A percentile compares a stretch with the other conserved stretches of the same genome.
Evolutionary conservation across 2,797 vertebrate genomes (phyloP).

Genomic region (Linurgus olivaceus): DNA sequence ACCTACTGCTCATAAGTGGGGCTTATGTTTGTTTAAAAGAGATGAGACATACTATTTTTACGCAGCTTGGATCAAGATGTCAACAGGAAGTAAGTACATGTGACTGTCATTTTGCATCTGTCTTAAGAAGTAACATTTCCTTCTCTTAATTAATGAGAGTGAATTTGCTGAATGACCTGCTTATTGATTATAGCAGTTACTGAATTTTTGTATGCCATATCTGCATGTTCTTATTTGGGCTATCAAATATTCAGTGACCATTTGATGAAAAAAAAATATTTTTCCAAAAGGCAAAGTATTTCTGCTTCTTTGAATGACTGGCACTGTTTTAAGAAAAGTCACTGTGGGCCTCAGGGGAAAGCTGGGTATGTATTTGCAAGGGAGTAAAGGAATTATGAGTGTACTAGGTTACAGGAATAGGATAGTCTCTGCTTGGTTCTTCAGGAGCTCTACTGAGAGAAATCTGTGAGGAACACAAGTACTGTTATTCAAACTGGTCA

Average conservation of each 20-base stretch:
- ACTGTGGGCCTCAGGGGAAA: background rate
- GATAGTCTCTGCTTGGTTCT: background rate
- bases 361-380: slow-evolving; percentile 10
- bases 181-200: slow-evolving; percentile 68
- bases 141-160: slow-evolving; percentile 57
- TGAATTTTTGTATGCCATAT: slow-evolving; percentile 69
- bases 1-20: background rate
- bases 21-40: slow-evolving; percentile 30
- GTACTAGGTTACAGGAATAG: background rate
- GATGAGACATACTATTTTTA: slow-evolving; percentile 1
- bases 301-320: slow-evolving; percentile 41
- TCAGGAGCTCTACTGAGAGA: background rate
- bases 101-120: slow-evolving; percentile 15
- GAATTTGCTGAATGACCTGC: slow-evolving; percentile 45
- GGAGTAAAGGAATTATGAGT: background rate
- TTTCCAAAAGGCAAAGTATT: slow-evolving; percentile 38
- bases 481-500: background rate
- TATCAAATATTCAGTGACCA: slow-evolving; percentile 67
- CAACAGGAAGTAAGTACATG: slow-evolving; percentile 20
- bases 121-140: slow-evolving; percentile 31
- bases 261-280: slow-evolving; percentile 41
- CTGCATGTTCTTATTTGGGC: slow-evolving; percentile 48
- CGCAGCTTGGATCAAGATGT: background rate
- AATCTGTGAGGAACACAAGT: background rate
- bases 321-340: background rate